phyloP scores from a whole-genome alignment of 2,113 vertebrate species.

The Eleginops maclovinus region DNA sequence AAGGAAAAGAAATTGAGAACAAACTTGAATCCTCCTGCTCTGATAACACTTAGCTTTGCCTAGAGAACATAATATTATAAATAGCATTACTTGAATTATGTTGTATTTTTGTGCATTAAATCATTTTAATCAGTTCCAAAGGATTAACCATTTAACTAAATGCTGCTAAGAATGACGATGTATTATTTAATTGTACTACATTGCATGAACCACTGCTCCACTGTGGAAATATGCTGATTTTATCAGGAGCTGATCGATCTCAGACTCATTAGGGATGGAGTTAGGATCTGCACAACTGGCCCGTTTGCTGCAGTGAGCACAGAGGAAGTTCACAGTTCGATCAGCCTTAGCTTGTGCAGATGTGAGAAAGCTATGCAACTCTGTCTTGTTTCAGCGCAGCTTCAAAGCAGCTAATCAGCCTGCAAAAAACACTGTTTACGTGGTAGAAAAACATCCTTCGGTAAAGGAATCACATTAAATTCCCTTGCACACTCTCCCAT shows the following conservation, averaged over 20 bases:
- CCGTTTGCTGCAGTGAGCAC: conserved; percentile 47
- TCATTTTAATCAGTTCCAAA: conserved; percentile 53
- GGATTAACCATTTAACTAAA: conserved; percentile 38
- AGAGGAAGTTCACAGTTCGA: conserved; percentile 55
- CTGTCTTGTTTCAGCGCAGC: conserved; percentile 38
- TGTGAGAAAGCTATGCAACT: conserved; percentile 27
- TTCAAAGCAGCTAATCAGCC: conserved; percentile 47
- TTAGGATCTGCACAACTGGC: conserved; percentile 33
- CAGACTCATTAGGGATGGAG: conserved; percentile 46
- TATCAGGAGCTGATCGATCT: conserved; percentile 59
- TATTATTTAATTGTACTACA: conserved; percentile 35
- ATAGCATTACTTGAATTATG: conserved; percentile 38
- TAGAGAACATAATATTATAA: conserved; percentile 40
- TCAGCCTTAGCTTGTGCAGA: conserved; percentile 41
- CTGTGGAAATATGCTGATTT: conserved; percentile 43
- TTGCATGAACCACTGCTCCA: conserved; percentile 14
- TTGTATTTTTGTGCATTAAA: conserved; percentile 36
- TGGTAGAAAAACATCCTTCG: conserved; percentile 16
- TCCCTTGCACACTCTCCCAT: neutral
- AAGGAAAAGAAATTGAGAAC: conserved; percentile 6
- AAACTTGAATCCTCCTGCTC: conserved; percentile 21
- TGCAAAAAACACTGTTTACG: conserved; percentile 29
- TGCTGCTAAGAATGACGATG: conserved; percentile 28
- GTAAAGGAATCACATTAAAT: conserved; percentile 10
- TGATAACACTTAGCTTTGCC: conserved; percentile 16